Conservation (phyloP, 2,888 invertebrate species). For the Folsomia candida region DNA sequence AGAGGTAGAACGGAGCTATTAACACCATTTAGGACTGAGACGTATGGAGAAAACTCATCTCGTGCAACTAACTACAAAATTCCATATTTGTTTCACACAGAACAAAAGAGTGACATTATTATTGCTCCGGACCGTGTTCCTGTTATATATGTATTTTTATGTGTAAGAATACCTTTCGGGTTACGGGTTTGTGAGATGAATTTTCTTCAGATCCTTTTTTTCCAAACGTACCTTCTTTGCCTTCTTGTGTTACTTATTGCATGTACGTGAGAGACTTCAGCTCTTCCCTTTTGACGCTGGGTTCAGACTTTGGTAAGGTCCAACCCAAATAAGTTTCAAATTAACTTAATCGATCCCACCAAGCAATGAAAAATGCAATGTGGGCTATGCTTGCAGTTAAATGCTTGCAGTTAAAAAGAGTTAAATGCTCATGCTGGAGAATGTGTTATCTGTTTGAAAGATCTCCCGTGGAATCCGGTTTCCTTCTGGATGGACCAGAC, state of each 20-base stretch:
- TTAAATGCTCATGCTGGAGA: slow-evolving; percentile 6
- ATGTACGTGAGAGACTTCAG: background rate
- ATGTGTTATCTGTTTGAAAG: background rate
- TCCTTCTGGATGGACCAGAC: slow-evolving; percentile 9
- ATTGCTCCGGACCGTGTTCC: slow-evolving; percentile 16
- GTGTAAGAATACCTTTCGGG: too few species aligned
- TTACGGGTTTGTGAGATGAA: background rate
- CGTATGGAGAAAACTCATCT: background rate
- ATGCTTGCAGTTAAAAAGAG: background rate
- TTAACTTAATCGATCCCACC: background rate
- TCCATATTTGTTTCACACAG: slow-evolving; percentile 30
- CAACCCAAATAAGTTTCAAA: slow-evolving; percentile 7
- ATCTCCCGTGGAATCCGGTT: slow-evolving; percentile 13
- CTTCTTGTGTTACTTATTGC: background rate
- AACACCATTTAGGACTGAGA: slow-evolving; percentile 17
- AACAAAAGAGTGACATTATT: slow-evolving; percentile 26
- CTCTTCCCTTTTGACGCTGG: background rate
- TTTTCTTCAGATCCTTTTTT: background rate
- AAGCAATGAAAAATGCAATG: background rate
- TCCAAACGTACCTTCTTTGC: background rate
- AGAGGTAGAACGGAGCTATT: slow-evolving; percentile 6
- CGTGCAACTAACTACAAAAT: slow-evolving; percentile 15
- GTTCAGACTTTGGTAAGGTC: background rate
- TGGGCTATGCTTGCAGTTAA: background rate
- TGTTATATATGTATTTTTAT: too few species aligned